phyloP scores from a whole-genome alignment of 1,140 invertebrate species.

The Hyles euphorbiae region DNA sequence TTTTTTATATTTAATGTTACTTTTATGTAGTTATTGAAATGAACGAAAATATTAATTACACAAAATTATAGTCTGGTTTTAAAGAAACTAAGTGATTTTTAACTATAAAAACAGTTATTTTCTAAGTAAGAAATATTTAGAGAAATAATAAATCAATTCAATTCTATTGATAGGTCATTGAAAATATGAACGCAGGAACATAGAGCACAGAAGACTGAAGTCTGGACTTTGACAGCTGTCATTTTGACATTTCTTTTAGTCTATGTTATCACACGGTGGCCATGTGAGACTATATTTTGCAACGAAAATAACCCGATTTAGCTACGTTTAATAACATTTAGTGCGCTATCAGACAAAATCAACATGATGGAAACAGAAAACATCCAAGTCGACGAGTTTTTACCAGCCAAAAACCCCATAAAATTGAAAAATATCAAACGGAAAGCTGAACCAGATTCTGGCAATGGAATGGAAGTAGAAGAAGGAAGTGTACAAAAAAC shows the following conservation, averaged over 20 bases:
- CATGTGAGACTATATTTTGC: slow-evolving; percentile 33
- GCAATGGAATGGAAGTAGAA: slow-evolving; percentile 79
- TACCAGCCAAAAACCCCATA: slow-evolving; percentile 70
- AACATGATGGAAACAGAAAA: slow-evolving; percentile 68
- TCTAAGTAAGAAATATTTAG: too few species aligned
- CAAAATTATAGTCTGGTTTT: too few species aligned
- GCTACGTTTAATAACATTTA: slow-evolving; percentile 4
- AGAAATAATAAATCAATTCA: too few species aligned
- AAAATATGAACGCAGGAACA: background rate
- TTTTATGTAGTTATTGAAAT: too few species aligned
- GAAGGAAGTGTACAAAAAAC: slow-evolving; percentile 80
- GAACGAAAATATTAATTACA: too few species aligned
- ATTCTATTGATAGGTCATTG: too few species aligned
- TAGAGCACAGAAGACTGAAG: background rate
- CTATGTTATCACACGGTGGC: background rate
- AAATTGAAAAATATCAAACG: slow-evolving; percentile 74
- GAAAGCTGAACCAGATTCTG: slow-evolving; percentile 65
- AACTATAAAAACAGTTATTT: too few species aligned
- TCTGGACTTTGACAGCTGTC: background rate
- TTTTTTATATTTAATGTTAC: too few species aligned
- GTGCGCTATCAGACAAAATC: slow-evolving; percentile 6
- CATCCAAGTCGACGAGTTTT: slow-evolving; percentile 76
- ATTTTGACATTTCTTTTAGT: background rate
- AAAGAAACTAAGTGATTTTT: too few species aligned
- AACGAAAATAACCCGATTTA: slow-evolving; percentile 16